Evolutionary conservation across 1,140 invertebrate genomes (phyloP), one percentile per base, ranked within the genome.

Genomic region (Lordiphosa collinella): DNA sequence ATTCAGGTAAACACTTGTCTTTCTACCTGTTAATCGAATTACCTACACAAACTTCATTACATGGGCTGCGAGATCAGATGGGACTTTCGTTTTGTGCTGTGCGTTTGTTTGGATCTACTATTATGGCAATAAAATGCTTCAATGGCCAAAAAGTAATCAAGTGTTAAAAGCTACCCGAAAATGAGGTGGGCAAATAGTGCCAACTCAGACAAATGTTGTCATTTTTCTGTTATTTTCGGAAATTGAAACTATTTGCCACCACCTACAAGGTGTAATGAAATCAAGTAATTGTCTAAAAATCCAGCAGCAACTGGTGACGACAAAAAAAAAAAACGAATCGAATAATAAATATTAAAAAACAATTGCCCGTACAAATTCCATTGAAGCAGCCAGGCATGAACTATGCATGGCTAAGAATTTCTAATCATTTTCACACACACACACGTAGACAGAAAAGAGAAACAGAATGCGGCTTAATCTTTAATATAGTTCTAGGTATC

Each of bases 351-450:
- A 43, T n/a, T 47, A 22, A 22, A 22, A 22, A 22, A 22, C 18
- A 22, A 47, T 47, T 34, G 10, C 25, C 35, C 18, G 46, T 31
- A 29, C 18, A 49, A 59, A 80, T 80, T 80, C 76, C 76, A 64
- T 47, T 56, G 34, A 58, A 35, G 36, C 78, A 76, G 37, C 62
- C 43, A 84, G 62, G 71, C 78, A 80, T 80, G 67, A 80, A 82
- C 71, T 76, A 82, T 71, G 59, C 52, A 56, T 51, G 56, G 52
- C 72, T 57, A 71, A 82, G 76, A 80, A 80, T 76, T 49, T 66
- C 11, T 40, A 58, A 68, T 54, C 32, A 52, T 14, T 35, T 31
- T 31, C 2, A 25, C 3, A 4, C 1, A 43, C 6, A 7, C 3
- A 13, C 18, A 34, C 40, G 9, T 25, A 14, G 7, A 9, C 9